Base-by-base conservation (phyloP, 2,888 invertebrate genomes). In the Aleiodes alternator region DNA sequence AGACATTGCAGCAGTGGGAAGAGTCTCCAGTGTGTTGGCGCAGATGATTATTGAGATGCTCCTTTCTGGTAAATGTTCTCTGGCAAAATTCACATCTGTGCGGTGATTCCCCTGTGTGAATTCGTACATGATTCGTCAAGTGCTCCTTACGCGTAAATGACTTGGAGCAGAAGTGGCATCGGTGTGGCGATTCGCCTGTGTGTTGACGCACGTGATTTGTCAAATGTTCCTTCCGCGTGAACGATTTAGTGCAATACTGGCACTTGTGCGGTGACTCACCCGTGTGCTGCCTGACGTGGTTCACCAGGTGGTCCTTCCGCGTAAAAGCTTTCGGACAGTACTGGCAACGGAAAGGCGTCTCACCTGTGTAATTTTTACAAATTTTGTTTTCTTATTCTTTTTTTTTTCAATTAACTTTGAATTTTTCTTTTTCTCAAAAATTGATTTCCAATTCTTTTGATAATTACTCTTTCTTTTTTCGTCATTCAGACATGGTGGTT, bases 241-340 rank as follows among this genome's bases (percentile, higher is more conserved):
- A 95, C 73, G 94, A 94, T 89, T 95, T 95, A 74, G 94, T 93
- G 90, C 95, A 95, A 90, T 92, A 95, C 80, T 94, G 93, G 89
- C 94, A 95, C 89, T 94, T 94, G 90, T 94, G 94, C 31, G 95
- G 94, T 29, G 94, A 94, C 89, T 96, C 96, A 76, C 95, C 94
- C 57, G 94, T 94, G 88, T 94, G 94, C 83, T 94, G 94, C 34
- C 94, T 90, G 38, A 94, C 93, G 87, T 94, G 94, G 87, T 94
- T 94, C 78, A 94, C 94, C 86, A 96, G 92, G 88, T 96, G 96
- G 88, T 96, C 96, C 90, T 96, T 96, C 85, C 96, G 92, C 7
- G 96, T 96, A 90, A 96, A 96, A 61, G 95, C 95, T 90, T 96
- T 96, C 76, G 96, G 95, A 89, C 96, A 96, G 90, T 94, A 95